These are phyloP conservation scores for Dyspetes luteomarginatus DNA, from an alignment of 2,888 invertebrate genomes.

Conservation along the genomic window DNA sequence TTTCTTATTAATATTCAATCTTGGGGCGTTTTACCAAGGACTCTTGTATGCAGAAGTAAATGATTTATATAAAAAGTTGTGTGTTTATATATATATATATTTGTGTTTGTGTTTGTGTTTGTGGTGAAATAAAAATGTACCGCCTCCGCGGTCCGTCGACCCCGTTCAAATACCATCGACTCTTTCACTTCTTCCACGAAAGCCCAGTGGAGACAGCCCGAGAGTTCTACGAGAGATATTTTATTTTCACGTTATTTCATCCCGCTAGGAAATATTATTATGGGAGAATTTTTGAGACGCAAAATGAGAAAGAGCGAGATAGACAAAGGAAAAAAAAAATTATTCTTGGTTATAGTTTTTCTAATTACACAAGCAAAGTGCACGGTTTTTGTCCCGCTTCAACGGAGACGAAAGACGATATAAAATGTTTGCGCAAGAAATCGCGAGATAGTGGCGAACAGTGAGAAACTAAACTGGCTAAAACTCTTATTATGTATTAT, in stretches of 20 bases:
- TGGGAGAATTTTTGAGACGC: not conserved
- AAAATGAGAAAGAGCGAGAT: not conserved
- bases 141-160: slow-evolving; percentile 64
- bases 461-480: no score
- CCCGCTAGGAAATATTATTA: not conserved
- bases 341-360: slow-evolving; percentile 58
- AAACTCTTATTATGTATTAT: no score
- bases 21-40: not conserved
- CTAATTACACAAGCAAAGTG: slow-evolving; percentile 67
- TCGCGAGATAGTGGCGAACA: slow-evolving; percentile 58
- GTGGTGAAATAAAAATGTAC: slow-evolving; percentile 39
- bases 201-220: slow-evolving; percentile 35
- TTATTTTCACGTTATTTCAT: slow-evolving; percentile 37
- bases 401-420: slow-evolving; percentile 62
- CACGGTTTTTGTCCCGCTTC: slow-evolving; percentile 57
- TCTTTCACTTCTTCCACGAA: slow-evolving; percentile 63
- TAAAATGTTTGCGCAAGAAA: slow-evolving; percentile 69
- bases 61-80: not conserved
- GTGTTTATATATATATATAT: slow-evolving; percentile 7
- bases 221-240: slow-evolving; percentile 15
- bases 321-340: not conserved
- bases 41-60: not conserved
- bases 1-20: slow-evolving; percentile 17
- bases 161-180: slow-evolving; percentile 59
- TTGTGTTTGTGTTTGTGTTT: not conserved